phyloP scores from a whole-genome alignment of 1,140 invertebrate genomes.

The Caenorhabditis remanei region DNA sequence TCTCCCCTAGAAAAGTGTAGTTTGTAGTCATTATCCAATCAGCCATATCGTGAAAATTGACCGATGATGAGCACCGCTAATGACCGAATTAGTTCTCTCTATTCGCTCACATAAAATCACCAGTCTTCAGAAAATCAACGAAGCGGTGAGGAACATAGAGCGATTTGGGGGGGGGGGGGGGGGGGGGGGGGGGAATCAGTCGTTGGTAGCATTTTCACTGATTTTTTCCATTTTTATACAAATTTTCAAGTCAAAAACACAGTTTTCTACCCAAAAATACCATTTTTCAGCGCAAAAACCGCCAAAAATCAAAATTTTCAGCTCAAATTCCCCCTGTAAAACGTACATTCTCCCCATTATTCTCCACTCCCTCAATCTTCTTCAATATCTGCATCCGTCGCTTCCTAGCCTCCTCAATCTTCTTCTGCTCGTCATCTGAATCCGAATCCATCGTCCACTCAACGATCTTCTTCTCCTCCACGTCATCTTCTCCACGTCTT shows the following conservation, averaged over 20 bases:
- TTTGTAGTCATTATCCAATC: constrained; percentile 44
- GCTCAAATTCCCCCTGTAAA: not conserved
- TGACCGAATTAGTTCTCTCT: not conserved
- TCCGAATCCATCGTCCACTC: constrained; percentile 55
- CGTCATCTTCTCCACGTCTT: constrained; percentile 1
- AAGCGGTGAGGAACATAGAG: constrained; percentile 42
- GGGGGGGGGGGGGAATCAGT: no score
- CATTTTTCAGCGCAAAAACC: no score
- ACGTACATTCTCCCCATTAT: constrained; percentile 19
- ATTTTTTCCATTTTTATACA: no score
- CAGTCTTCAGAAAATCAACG: not conserved
- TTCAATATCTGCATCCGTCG: constrained; percentile 30
- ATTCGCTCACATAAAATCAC: constrained; percentile 36
- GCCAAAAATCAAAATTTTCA: no score
- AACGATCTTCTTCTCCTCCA: constrained; percentile 4
- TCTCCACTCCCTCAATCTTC: constrained; percentile 46
- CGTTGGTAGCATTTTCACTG: not conserved
- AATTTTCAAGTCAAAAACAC: no score
- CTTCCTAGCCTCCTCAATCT: constrained; percentile 61
- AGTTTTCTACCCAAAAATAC: no score
- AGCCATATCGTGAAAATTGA: constrained; percentile 48
- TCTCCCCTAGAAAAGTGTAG: not conserved
- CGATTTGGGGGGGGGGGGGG: not conserved
- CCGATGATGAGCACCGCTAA: constrained; percentile 52
- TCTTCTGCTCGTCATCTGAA: constrained; percentile 67